Conservation (phyloP, 2,797 vertebrate species). For the Emys orbicularis region DNA sequence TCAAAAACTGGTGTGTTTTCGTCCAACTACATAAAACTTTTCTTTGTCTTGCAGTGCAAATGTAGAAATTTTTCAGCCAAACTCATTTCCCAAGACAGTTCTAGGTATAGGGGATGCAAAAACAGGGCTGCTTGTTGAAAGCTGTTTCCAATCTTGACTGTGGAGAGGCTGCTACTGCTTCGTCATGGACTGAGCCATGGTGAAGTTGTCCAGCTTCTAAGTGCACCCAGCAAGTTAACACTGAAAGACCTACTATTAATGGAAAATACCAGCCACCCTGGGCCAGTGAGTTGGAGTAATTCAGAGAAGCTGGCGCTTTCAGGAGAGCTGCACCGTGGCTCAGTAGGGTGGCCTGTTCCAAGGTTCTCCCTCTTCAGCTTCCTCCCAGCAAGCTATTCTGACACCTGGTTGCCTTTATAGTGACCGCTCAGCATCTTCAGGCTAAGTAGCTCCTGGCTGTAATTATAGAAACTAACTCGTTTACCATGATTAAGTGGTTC, state of each 20-base stretch:
- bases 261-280: background rate
- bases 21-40: background rate
- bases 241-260: background rate
- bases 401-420: slow-evolving; percentile 7
- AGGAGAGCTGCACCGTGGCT: background rate
- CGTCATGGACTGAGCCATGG: background rate
- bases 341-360: background rate
- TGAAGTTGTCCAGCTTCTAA: background rate
- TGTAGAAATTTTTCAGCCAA: background rate
- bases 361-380: background rate
- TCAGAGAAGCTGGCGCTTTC: accelerated
- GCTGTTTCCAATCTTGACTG: background rate
- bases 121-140: background rate
- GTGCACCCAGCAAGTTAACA: accelerated
- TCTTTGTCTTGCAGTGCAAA: background rate
- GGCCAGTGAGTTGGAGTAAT: background rate
- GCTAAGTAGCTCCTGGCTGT: slow-evolving; percentile 57
- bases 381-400: background rate
- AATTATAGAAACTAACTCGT: slow-evolving; percentile 70
- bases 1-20: background rate
- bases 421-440: background rate
- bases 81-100: background rate
- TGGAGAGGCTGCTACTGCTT: background rate
- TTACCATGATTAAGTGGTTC: slow-evolving; percentile 64
- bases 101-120: accelerated